Evolutionary conservation across 2,113 vertebrate genomes (phyloP), one percentile per base, ranked within the genome.

Genomic region (Callipepla squamata): DNA sequence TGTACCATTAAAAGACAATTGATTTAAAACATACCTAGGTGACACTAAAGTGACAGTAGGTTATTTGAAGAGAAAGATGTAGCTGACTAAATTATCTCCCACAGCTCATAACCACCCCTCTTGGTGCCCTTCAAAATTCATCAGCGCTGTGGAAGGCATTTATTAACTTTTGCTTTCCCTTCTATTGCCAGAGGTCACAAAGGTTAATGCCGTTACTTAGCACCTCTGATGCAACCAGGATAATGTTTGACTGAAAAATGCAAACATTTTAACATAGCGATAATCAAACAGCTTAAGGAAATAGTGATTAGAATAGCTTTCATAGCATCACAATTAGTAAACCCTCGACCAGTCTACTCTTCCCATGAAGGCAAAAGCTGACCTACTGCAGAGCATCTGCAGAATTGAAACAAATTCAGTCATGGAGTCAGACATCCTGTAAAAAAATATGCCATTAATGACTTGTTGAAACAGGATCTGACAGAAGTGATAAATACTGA

Each of bases 141-240:
- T 93, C 92, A 83, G 76, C 62, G 61, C n/a, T 91, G 42, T 68
- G 93, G 67, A 95, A 95, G 85, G 85, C 92, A 85, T 95, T 89
- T 93, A 97, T 90, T 96, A 92, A 95, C 80, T 96, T 95, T 84
- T 79, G 69, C 85, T 95, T 96, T 93, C 85, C 90, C 72, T 94
- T 83, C 78, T 92, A 80, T 73, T 93, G 91, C 94, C 93, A 92
- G 95, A 97, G 87, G 69, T 95, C 80, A 90, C 93, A 55, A 85
- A 95, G 95, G 96, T 96, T 97, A 96, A 96, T 87, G 93, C 83
- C 96, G 78, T 94, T 95, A 95, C 81, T 96, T 88, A 85, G 93
- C 69, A 95, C 78, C 85, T 97, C 94, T 87, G 83, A 95, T 81
- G 65, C 72, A 95, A 79, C 47, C 92, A 96, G 89, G 48, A 94